These are phyloP conservation scores for Ophioninae sp. DNA, from an alignment of 2,888 invertebrate genomes.

Conservation along the genomic window DNA sequence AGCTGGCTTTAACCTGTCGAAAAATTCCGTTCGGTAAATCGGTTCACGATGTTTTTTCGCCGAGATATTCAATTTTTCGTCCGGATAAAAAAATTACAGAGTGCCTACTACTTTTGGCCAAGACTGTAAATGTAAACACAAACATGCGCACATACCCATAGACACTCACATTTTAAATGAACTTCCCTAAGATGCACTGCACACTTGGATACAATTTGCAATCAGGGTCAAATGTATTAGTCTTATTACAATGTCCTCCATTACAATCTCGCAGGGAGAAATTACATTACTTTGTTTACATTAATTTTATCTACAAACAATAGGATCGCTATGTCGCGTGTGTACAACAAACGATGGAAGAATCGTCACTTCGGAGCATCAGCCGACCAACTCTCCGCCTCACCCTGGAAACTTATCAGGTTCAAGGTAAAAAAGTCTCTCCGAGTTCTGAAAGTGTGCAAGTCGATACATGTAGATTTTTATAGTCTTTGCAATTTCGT, in stretches of 20 bases:
- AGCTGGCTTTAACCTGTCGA: too few species aligned
- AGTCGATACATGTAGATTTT: slow-evolving; percentile 21
- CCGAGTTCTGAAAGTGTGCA: slow-evolving; percentile 41
- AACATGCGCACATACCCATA: neutral
- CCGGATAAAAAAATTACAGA: too few species aligned
- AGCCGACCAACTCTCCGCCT: neutral
- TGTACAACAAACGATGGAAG: slow-evolving; percentile 58
- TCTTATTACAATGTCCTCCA: slow-evolving; percentile 19
- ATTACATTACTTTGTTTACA: slow-evolving; percentile 41
- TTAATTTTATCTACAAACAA: slow-evolving; percentile 50
- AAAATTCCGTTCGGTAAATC: too few species aligned
- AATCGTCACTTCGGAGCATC: slow-evolving; percentile 55
- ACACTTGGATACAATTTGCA: slow-evolving; percentile 14
- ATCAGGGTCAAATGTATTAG: slow-evolving; percentile 16
- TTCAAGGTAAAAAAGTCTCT: slow-evolving; percentile 37
- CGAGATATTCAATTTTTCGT: too few species aligned
- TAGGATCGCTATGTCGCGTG: slow-evolving; percentile 51
- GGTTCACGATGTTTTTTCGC: too few species aligned
- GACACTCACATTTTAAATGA: slow-evolving; percentile 21
- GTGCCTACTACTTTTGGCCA: too few species aligned
- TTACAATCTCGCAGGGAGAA: slow-evolving; percentile 25
- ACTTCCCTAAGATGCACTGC: slow-evolving; percentile 1
- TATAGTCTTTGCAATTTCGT: slow-evolving; percentile 25
- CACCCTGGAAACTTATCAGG: slow-evolving; percentile 16
- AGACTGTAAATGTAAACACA: slow-evolving; percentile 21